Base-by-base conservation (phyloP, 1,140 invertebrate species). In the Drosophila saltans region DNA sequence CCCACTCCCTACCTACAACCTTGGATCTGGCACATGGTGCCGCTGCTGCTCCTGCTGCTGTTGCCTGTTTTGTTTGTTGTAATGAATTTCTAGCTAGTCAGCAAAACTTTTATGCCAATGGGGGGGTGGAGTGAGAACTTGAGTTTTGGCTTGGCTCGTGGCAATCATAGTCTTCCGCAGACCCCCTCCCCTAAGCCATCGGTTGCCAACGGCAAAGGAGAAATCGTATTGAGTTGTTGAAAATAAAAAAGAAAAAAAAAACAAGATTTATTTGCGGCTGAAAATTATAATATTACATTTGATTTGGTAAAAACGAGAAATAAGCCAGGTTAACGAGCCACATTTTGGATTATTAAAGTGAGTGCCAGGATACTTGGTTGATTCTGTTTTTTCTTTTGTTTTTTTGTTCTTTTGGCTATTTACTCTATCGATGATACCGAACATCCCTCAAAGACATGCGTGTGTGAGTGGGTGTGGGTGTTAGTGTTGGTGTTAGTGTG, bases 51-150 rank as follows among this genome's bases (percentile, higher is more conserved):
- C 16, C 16, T 16, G 16, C 75, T 81, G 78, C 83, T 30, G 28
- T 30, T 30, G 28, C 4, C 4, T 2, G 2, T 30, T 84, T 76
- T 89, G 80, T 89, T 89, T 89, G 80, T 89, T 89, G 84, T 89
- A 89, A 89, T 89, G 84, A 89, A 89, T 89, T 89, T 89, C 45
- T 89, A 89, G 84, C 84, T 89, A 90, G 84, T 89, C 84, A 89
- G 84, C 84, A 89, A 89, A 89, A 89, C 81, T 89, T 89, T 89
- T 89, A 88, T 89, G 84, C 84, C 84, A 89, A 80, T 89, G 84
- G 78, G 75, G 71, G 75, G 33, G 6, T 36, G 66, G 69, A 63
- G 65, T 72, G 65, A 8, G 60, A 48, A 39, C 45, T 43, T 60
- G 28, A 30, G 28, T 30, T 30, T 30, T 30, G 45, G 52, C 41